These are phyloP conservation scores for Galerucella nymphaeae DNA, from an alignment of 2,888 invertebrate genomes.

Conservation along the genomic window DNA sequence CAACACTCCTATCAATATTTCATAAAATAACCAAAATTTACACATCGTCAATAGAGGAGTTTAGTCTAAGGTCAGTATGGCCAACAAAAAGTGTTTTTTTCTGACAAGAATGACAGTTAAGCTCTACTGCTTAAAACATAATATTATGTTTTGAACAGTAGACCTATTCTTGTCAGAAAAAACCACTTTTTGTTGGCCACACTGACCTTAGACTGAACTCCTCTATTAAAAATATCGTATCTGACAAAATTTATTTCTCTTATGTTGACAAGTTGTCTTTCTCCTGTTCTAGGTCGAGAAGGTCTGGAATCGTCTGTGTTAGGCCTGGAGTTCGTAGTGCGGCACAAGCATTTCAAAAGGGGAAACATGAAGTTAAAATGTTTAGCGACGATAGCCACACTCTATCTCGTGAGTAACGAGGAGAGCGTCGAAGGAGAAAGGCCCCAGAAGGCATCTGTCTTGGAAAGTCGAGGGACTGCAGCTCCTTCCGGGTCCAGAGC, in stretches of 20 bases:
- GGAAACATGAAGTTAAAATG: conserved; percentile 91
- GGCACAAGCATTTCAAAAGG: conserved; percentile 82
- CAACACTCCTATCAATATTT: too few species aligned
- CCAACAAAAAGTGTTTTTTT: too few species aligned
- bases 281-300: conserved; percentile 61
- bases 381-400: conserved; percentile 86
- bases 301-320: conserved; percentile 83
- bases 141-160: too few species aligned
- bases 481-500: conserved; percentile 73
- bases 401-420: conserved; percentile 89
- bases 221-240: too few species aligned
- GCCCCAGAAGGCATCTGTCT: conserved; percentile 78
- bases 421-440: conserved; percentile 86
- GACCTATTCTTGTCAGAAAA: too few species aligned
- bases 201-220: too few species aligned
- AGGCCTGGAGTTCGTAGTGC: conserved; percentile 84
- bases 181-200: too few species aligned
- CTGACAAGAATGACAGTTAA: too few species aligned
- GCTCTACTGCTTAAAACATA: too few species aligned
- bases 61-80: too few species aligned
- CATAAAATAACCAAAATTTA: too few species aligned
- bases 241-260: neutral
- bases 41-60: too few species aligned
- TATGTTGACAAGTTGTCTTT: conserved; percentile 13
- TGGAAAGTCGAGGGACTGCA: conserved; percentile 81